Evolutionary conservation across 1,140 invertebrate genomes (phyloP).

Genomic region (Ylistrum balloti): DNA sequence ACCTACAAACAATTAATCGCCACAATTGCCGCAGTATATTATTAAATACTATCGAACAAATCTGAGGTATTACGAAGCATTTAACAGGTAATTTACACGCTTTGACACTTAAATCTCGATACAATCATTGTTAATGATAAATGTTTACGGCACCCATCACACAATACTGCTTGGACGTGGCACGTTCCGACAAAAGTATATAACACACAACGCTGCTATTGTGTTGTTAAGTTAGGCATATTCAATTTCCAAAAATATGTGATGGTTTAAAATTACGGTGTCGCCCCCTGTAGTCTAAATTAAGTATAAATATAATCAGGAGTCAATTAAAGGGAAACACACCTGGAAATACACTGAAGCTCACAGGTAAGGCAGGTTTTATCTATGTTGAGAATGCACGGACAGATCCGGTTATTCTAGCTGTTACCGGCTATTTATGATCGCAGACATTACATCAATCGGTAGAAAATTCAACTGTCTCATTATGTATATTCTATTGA

Average conservation of each 20-base stretch:
- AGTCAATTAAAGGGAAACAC: background rate
- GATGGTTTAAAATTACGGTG: background rate
- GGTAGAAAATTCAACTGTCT: too few relatives aligned
- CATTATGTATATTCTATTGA: too few relatives aligned
- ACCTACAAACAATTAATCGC: background rate
- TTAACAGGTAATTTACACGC: conserved; percentile 19
- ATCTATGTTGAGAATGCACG: too few relatives aligned
- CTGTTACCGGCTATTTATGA: too few relatives aligned
- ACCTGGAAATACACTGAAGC: too few relatives aligned
- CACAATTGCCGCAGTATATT: background rate
- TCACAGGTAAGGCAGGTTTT: too few relatives aligned
- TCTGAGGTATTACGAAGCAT: conserved; percentile 15
- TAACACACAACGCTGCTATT: background rate
- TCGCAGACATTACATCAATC: too few relatives aligned
- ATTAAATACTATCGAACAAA: background rate
- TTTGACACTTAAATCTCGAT: background rate
- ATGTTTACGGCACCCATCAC: background rate
- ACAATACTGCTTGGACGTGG: background rate
- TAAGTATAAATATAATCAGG: background rate
- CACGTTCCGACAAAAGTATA: background rate
- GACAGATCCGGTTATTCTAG: too few relatives aligned
- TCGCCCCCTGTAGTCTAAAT: background rate
- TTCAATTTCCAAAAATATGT: background rate
- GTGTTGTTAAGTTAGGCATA: background rate
- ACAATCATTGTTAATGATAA: background rate